Evolutionary conservation across 1,140 invertebrate genomes (phyloP).

Genomic region (Pectinophora gossypiella): DNA sequence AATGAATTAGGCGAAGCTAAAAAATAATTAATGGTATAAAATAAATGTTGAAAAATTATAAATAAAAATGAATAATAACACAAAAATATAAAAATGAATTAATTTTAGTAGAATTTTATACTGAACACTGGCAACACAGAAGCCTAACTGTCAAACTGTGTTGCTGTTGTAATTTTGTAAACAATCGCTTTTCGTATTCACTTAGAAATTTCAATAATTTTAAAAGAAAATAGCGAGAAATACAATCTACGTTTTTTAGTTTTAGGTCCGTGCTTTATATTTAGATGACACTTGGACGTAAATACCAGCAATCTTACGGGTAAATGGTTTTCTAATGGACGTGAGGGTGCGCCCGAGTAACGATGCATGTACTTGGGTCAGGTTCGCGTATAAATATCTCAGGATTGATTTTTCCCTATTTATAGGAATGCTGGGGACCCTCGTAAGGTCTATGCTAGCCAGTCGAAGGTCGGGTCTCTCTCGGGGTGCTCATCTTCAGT

Average conservation of each 20-base stretch:
- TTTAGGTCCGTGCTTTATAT: slow-evolving; percentile 10
- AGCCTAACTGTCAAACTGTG: slow-evolving; percentile 21
- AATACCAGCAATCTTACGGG: slow-evolving; percentile 70
- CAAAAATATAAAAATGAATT: too few relatives aligned
- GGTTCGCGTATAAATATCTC: slow-evolving; percentile 41
- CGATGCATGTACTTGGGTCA: slow-evolving; percentile 59
- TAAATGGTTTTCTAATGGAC: slow-evolving; percentile 54
- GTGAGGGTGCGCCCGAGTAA: slow-evolving; percentile 37
- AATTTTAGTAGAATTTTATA: too few relatives aligned
- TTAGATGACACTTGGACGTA: slow-evolving; percentile 71
- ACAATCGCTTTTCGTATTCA: neutral
- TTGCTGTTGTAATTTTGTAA: too few relatives aligned
- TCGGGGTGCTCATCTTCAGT: slow-evolving; percentile 74
- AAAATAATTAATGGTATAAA: too few relatives aligned
- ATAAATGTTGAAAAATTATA: too few relatives aligned
- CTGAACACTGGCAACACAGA: neutral
- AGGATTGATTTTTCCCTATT: slow-evolving; percentile 71
- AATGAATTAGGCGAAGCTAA: too few relatives aligned
- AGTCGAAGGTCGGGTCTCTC: slow-evolving; percentile 72
- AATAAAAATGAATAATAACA: too few relatives aligned
- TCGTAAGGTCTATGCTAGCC: slow-evolving; percentile 68
- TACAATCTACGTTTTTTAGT: neutral
- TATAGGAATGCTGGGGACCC: slow-evolving; percentile 71
- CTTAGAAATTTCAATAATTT: neutral
- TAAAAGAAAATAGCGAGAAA: neutral